Percentiles rank a stretch among this genome's conserved stretches.
phyloP scores from a whole-genome alignment of 2,113 vertebrate species.

The Sitta europaea region DNA sequence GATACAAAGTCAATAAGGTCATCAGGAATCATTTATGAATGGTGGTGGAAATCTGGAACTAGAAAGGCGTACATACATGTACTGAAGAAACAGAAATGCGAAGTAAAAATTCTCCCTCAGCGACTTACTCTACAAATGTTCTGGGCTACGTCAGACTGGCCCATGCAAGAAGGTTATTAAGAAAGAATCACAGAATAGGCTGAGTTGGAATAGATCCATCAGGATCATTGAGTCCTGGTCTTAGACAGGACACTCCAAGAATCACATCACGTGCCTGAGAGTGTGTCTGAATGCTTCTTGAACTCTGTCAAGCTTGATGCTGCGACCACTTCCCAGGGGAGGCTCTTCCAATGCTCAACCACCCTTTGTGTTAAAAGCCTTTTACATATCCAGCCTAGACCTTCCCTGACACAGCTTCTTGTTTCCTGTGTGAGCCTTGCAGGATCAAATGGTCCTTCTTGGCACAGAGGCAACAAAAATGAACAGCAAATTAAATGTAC shows the following conservation, averaged over 20 bases:
- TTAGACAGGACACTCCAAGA: neutral
- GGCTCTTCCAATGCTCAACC: neutral
- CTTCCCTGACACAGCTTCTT: neutral
- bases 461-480: neutral
- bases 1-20: neutral
- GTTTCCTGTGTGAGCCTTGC: accelerated
- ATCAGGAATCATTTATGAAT: neutral
- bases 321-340: neutral
- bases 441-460: neutral
- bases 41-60: neutral
- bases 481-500: neutral
- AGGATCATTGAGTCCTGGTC: neutral
- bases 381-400: neutral
- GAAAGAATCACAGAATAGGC: neutral
- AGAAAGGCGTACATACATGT: neutral
- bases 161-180: neutral
- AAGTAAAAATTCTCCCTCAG: neutral
- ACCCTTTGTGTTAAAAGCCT: neutral
- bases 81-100: neutral
- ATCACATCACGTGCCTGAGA: neutral
- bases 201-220: neutral
- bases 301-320: neutral
- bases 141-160: neutral
- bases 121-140: neutral
- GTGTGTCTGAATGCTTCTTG: neutral